Conservation (phyloP, 2,888 invertebrate genomes). For the Agapostemon virescens region DNA sequence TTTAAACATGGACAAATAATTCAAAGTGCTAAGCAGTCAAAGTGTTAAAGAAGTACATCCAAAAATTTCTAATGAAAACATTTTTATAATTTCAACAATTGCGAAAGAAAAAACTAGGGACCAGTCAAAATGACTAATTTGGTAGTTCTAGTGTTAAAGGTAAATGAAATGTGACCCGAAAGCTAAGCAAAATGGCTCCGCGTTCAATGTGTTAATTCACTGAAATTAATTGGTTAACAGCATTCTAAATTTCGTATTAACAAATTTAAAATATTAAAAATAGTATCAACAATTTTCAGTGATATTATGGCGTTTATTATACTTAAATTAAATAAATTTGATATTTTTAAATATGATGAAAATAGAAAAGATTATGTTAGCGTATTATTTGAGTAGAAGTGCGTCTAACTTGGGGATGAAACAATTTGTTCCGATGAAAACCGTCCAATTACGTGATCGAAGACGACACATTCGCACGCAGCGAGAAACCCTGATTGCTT, state of each 20-base stretch:
- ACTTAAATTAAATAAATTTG: background rate
- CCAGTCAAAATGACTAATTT: too few relatives aligned
- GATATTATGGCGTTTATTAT: background rate
- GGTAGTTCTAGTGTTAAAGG: too few relatives aligned
- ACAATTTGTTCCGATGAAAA: background rate
- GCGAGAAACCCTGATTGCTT: conserved; percentile 10
- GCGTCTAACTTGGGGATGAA: background rate
- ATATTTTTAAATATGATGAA: background rate
- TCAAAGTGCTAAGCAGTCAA: too few relatives aligned
- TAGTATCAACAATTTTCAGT: background rate
- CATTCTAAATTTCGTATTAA: background rate
- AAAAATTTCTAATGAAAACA: too few relatives aligned
- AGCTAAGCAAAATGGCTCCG: too few relatives aligned
- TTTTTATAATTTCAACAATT: too few relatives aligned
- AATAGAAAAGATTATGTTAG: background rate
- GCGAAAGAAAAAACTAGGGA: too few relatives aligned
- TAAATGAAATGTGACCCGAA: too few relatives aligned
- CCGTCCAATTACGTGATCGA: background rate
- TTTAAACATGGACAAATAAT: too few relatives aligned
- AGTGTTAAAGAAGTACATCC: too few relatives aligned
- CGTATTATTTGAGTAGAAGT: background rate
- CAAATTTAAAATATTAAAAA: too few relatives aligned
- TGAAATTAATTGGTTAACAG: background rate
- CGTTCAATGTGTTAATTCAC: too few relatives aligned
- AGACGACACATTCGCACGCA: background rate